Base-by-base conservation (phyloP, 1,140 invertebrate genomes). In the Ceratosolen solmsi region DNA sequence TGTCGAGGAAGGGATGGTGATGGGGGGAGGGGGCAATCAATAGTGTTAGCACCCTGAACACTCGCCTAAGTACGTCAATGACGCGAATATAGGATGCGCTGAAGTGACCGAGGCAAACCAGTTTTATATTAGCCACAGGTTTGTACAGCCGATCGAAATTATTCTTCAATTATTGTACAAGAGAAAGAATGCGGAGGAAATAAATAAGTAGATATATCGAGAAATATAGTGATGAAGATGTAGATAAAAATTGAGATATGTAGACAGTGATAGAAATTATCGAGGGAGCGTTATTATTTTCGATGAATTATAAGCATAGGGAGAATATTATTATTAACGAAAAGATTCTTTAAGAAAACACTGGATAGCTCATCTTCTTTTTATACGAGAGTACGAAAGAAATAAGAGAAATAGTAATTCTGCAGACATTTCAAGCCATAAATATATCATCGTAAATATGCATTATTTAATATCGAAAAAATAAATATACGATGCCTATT, bases 1-100 rank as follows among this genome's bases (percentile, higher is more conserved):
- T n/a, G n/a, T n/a, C n/a, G n/a, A n/a, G 68, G 46, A 22, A 51
- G 84, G 84, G 82, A 86, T 83, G 77, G 84, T 84, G 81, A 86
- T 77, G 82, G 82, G 60, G 71, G 33, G 22, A 65, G 63, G 60
- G 0, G 54, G 36, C 75, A 77, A 77, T 77, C 75, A 76, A 68
- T 68, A 82, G 74, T 76, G 46, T 65, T 60, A 58, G 49, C 73
- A 71, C 56, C 54, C 22, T 58, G 2, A 36, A 33, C 33, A 33
- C 60, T 15, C 13, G 8, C 15, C 11, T n/a, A 65, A 33, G 15
- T 33, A 65, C 30, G n/a, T 22, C 27, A 65, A 33, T 36, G 15
- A n/a, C 30, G 27, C 3, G 60, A 36, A 11, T 46, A 22, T 54
- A 4, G 13, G 9, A 33, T 33, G 13, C 30, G 27, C n/a, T 36